These are phyloP conservation scores for Drosophila bocqueti DNA, from an alignment of 1,140 invertebrate species.

Conservation along the genomic window DNA sequence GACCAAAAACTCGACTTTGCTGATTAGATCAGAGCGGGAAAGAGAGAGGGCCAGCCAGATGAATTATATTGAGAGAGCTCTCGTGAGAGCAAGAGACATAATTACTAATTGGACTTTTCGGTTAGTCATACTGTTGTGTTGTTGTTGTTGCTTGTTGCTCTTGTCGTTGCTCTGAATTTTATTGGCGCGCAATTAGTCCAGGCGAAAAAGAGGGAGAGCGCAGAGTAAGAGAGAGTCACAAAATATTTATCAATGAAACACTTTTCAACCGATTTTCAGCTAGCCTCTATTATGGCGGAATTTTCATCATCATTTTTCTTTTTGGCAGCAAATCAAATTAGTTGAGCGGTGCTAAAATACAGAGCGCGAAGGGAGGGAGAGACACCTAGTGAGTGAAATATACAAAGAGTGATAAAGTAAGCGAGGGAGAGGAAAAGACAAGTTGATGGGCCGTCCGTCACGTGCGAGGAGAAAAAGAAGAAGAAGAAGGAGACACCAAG, in stretches of 20 bases:
- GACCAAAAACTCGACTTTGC: constrained; percentile 48
- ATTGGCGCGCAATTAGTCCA: constrained; percentile 73
- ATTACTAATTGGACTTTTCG: constrained; percentile 58
- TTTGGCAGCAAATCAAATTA: constrained; percentile 68
- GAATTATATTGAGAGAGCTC: constrained; percentile 4
- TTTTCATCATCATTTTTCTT: constrained; percentile 46
- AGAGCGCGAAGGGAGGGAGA: background rate
- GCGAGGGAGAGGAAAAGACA: constrained; percentile 37
- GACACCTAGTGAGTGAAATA: background rate
- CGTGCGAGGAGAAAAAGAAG: constrained; percentile 33
- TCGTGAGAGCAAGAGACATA: constrained; percentile 7
- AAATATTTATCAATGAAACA: constrained; percentile 74
- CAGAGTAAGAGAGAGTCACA: background rate
- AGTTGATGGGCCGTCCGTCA: constrained; percentile 39
- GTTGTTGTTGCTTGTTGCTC: constrained; percentile 1
- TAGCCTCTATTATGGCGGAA: constrained; percentile 19
- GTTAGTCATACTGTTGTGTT: constrained; percentile 62
- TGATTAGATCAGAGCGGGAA: constrained; percentile 41
- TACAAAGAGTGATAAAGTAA: constrained; percentile 14
- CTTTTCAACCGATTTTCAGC: constrained; percentile 24
- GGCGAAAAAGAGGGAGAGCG: constrained; percentile 11
- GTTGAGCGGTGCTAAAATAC: constrained; percentile 54
- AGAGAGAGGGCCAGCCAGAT: background rate
- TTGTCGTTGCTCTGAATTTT: constrained; percentile 19
- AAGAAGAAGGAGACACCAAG: constrained; percentile 6